A percentile compares a stretch with the other conserved stretches of the same genome.
phyloP scores from a whole-genome alignment of 1,140 invertebrate species.

The Plutomurus gul region DNA sequence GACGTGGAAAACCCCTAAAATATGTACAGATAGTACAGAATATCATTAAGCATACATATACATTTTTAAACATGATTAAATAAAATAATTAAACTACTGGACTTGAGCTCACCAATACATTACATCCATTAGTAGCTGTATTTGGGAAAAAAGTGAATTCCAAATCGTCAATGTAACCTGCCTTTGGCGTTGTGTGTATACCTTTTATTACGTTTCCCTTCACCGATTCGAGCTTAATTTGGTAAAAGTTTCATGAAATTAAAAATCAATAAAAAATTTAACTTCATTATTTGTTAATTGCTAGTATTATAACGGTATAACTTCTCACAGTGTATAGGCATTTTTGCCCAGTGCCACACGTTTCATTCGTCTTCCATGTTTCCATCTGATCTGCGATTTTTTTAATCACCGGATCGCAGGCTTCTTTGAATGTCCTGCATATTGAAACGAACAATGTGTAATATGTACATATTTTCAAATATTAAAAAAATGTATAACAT shows the following conservation, averaged over 20 bases:
- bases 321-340: conserved; percentile 57
- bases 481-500: no score
- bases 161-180: conserved; percentile 59
- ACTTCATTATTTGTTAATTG: not conserved
- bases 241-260: not conserved
- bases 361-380: conserved; percentile 54
- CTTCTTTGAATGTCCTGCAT: conserved; percentile 46
- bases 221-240: conserved; percentile 48
- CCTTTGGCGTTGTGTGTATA: conserved; percentile 58
- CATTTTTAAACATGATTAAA: not conserved
- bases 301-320: not conserved
- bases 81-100: no score
- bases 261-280: not conserved
- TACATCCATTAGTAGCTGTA: conserved; percentile 54
- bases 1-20: conserved; percentile 60
- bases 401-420: conserved; percentile 32
- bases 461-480: no score
- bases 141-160: conserved; percentile 57
- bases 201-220: conserved; percentile 55
- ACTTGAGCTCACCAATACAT: conserved; percentile 57
- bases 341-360: conserved; percentile 58
- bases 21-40: not conserved
- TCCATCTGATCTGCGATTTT: conserved; percentile 55
- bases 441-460: no score
- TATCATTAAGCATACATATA: no score